Percentiles rank a stretch among this genome's conserved stretches.
These are phyloP conservation scores for Sialis lutaria DNA, from an alignment of 2,888 invertebrate species.

Conservation along the genomic window DNA sequence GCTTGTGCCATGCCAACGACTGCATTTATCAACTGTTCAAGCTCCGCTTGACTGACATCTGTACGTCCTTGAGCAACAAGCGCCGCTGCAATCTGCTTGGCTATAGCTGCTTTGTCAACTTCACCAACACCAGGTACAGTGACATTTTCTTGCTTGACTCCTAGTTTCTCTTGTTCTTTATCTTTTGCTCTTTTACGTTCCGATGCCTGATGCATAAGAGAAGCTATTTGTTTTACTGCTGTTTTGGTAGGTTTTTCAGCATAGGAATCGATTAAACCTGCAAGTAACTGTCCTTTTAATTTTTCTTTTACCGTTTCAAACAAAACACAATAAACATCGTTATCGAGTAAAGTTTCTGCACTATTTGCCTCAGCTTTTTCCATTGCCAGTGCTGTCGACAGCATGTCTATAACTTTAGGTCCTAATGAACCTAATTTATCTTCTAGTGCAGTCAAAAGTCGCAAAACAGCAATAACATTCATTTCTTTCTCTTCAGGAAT, in stretches of 20 bases:
- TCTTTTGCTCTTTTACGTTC: conserved; percentile 26
- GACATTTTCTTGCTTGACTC: conserved; percentile 27
- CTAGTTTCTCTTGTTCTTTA: conserved; percentile 16
- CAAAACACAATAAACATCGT: conserved; percentile 54
- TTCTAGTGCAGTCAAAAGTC: conserved; percentile 64
- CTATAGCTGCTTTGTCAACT: conserved; percentile 63
- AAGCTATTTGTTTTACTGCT: conserved; percentile 60
- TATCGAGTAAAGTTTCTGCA: conserved; percentile 52
- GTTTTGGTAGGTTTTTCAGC: conserved; percentile 55
- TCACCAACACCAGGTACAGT: conserved; percentile 53
- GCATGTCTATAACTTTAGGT: conserved; percentile 56
- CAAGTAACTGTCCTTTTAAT: conserved; percentile 58
- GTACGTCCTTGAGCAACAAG: conserved; percentile 64
- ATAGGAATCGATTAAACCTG: conserved; percentile 38
- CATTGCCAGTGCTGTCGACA: conserved; percentile 60
- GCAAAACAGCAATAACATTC: conserved; percentile 46
- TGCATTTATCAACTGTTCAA: conserved; percentile 63
- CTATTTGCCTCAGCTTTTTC: conserved; percentile 60
- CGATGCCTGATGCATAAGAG: conserved; percentile 48
- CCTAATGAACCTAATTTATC: conserved; percentile 71
- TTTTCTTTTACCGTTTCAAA: conserved; percentile 78
- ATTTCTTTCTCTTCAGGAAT: conserved; percentile 30
- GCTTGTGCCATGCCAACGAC: conserved; percentile 55
- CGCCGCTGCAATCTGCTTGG: conserved; percentile 64
- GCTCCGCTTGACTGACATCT: conserved; percentile 60